Conservation (phyloP, 2,888 invertebrate species). For the Anodontia alba region DNA sequence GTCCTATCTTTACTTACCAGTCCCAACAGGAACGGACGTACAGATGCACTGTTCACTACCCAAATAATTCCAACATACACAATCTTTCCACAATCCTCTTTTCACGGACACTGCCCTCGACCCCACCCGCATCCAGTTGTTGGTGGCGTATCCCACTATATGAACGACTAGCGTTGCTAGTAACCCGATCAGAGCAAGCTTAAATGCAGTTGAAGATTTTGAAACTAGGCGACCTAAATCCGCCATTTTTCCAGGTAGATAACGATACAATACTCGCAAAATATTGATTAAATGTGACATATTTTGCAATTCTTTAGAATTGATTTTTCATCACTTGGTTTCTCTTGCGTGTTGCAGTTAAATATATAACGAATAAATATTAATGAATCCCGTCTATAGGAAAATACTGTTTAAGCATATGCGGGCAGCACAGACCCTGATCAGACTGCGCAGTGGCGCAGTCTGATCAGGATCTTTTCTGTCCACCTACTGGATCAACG, state of each 20-base stretch:
- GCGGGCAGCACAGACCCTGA: too few species aligned
- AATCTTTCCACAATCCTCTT: background rate
- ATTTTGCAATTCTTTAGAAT: too few species aligned
- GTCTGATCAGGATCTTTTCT: too few species aligned
- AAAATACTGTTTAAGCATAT: too few species aligned
- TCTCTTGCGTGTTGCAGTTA: too few species aligned
- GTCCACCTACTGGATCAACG: too few species aligned
- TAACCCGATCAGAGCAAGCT: background rate
- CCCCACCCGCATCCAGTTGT: background rate
- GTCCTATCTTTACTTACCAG: background rate
- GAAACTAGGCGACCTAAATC: background rate
- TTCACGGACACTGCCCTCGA: background rate
- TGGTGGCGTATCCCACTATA: background rate
- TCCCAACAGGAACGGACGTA: background rate
- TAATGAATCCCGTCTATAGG: too few species aligned
- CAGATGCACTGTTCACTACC: background rate
- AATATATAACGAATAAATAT: too few species aligned
- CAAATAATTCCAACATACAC: background rate
- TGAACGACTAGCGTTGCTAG: background rate
- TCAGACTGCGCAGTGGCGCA: too few species aligned
- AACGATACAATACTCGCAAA: background rate
- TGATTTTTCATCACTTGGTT: too few species aligned
- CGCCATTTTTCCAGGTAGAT: constrained; percentile 10
- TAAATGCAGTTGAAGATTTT: background rate
- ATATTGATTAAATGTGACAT: background rate